A percentile compares a stretch with the other conserved stretches of the same genome.
Conservation (phyloP, 2,888 invertebrate genomes). For the Drosophila pseudotakahashii region DNA sequence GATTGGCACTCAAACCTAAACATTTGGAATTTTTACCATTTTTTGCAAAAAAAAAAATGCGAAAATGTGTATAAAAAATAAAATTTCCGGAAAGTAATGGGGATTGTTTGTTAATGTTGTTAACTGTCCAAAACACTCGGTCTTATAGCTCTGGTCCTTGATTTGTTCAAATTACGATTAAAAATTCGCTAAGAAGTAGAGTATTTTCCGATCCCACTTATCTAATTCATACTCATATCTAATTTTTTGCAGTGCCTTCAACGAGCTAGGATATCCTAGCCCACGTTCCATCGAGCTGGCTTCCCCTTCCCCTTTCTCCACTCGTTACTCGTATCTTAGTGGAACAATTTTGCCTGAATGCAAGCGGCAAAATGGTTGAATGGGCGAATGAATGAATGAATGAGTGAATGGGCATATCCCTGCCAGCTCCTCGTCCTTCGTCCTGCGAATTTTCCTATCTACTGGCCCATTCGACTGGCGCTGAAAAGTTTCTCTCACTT, state of each 20-base stretch:
- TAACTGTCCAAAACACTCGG: too few species aligned
- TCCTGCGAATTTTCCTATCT: constrained; percentile 35
- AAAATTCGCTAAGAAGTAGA: too few species aligned
- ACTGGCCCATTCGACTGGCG: constrained; percentile 35
- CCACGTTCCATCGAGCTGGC: constrained; percentile 13
- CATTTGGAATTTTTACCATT: too few species aligned
- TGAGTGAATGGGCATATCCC: constrained; percentile 49
- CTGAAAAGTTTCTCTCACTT: constrained; percentile 37
- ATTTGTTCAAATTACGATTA: too few species aligned
- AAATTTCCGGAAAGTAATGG: too few species aligned
- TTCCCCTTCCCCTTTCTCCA: constrained; percentile 6
- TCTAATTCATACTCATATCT: too few species aligned
- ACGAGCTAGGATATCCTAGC: constrained; percentile 19
- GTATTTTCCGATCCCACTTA: too few species aligned
- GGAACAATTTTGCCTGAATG: constrained; percentile 74
- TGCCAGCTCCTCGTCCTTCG: not conserved
- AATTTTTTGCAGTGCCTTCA: constrained; percentile 2
- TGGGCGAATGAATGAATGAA: constrained; percentile 62
- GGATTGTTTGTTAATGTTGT: too few species aligned
- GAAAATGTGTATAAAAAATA: too few species aligned
- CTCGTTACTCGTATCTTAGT: constrained; percentile 67
- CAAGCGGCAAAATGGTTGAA: constrained; percentile 73
- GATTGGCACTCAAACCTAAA: too few species aligned
- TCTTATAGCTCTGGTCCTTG: too few species aligned
- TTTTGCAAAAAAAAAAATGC: too few species aligned